Conservation (phyloP, 2,797 vertebrate genomes). For the Scyliorhinus canicula region DNA sequence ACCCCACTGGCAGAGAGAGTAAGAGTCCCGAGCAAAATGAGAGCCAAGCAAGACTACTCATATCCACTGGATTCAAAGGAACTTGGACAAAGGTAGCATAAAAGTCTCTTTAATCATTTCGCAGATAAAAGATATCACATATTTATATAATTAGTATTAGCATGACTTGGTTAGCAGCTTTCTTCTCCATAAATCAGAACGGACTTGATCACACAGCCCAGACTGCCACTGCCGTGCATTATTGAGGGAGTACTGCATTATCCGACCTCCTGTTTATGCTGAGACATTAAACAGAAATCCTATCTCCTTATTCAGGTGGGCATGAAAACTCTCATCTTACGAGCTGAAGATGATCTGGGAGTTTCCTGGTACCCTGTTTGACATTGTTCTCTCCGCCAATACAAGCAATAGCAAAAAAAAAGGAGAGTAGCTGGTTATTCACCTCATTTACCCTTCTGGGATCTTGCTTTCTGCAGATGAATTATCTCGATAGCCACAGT, state of each 20-base stretch:
- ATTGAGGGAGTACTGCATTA: neutral
- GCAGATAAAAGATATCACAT: neutral
- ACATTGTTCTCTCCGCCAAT: neutral
- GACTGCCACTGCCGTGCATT: neutral
- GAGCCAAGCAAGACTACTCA: conserved; percentile 10
- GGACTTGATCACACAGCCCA: neutral
- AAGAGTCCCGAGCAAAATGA: conserved; percentile 39
- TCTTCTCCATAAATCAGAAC: neutral
- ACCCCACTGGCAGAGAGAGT: conserved; percentile 40
- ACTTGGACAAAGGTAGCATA: neutral
- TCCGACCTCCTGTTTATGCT: neutral
- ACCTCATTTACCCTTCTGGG: neutral
- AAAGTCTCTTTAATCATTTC: neutral
- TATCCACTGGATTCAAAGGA: conserved; percentile 14
- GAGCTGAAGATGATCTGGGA: neutral
- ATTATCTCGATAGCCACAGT: neutral
- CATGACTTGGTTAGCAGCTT: neutral
- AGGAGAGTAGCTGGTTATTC: neutral
- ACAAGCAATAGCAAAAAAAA: neutral
- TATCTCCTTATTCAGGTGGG: neutral
- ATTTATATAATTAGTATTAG: neutral
- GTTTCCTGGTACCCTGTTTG: neutral
- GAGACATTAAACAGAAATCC: neutral
- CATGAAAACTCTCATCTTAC: neutral
- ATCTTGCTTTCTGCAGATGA: neutral